Percentiles rank a stretch among this genome's conserved stretches.
Conservation (phyloP, 2,888 invertebrate species). For the Aquatica leii region DNA sequence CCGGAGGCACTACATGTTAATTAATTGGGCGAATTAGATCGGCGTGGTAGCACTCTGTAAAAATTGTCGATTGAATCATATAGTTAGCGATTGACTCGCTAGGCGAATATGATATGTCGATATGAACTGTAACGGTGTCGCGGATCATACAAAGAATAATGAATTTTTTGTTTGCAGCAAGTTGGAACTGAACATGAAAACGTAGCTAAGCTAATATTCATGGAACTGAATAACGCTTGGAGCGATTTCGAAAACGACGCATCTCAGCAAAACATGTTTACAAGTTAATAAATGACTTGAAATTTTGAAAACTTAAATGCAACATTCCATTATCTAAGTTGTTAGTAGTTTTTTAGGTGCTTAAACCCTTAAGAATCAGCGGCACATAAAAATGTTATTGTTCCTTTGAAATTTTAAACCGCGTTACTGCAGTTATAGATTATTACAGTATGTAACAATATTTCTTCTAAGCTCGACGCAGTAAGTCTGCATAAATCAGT, state of each 20-base stretch:
- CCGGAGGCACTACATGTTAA: too few relatives aligned
- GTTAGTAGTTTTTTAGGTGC: conserved; percentile 10
- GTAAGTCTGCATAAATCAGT: background rate
- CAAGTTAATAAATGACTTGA: conserved; percentile 45
- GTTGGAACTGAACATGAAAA: conserved; percentile 91
- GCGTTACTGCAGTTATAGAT: background rate
- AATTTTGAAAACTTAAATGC: background rate
- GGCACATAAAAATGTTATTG: background rate
- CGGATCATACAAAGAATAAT: too few relatives aligned
- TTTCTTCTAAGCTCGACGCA: background rate
- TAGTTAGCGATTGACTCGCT: too few relatives aligned
- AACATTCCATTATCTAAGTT: conserved; percentile 27
- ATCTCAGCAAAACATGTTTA: conserved; percentile 79
- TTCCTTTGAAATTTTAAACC: background rate
- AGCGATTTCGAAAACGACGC: conserved; percentile 92
- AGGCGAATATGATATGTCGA: too few relatives aligned
- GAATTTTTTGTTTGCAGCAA: conserved; percentile 70
- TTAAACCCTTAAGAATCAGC: too few relatives aligned
- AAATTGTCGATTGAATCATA: too few relatives aligned
- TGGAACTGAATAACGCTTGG: conserved; percentile 99
- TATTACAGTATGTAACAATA: background rate
- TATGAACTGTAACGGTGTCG: too few relatives aligned
- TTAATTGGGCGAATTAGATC: too few relatives aligned
- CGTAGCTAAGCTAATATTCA: conserved; percentile 95
- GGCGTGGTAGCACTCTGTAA: too few relatives aligned